phyloP scores from a whole-genome alignment of 64 coral and sea anemone species.

The Porites lutea region DNA sequence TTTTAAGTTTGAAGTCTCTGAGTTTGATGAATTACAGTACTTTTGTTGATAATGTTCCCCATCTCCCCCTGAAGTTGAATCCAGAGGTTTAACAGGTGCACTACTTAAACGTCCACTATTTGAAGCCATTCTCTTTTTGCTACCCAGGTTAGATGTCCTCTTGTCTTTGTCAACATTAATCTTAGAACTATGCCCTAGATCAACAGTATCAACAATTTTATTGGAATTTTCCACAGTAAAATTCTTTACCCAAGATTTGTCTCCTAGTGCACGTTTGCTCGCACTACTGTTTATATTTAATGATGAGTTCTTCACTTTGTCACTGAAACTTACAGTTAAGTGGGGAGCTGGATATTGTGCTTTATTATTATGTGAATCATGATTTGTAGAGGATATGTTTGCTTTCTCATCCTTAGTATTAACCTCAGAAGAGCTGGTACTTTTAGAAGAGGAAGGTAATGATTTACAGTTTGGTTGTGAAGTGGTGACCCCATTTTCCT shows the following conservation, averaged over 20 bases:
- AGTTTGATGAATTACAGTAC: background rate
- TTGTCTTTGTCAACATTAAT: background rate
- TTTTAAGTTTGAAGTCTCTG: background rate
- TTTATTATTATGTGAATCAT: background rate
- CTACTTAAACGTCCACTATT: background rate
- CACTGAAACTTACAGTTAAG: constrained; percentile 20
- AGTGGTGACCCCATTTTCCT: background rate
- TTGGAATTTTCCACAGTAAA: background rate
- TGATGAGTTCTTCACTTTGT: constrained; percentile 12
- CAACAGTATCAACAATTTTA: background rate
- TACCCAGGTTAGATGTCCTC: background rate
- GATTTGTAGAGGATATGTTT: background rate
- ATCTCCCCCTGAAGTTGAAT: background rate
- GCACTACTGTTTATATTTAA: background rate
- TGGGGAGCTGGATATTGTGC: background rate
- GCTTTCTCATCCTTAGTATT: too few relatives aligned
- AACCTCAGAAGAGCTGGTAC: background rate
- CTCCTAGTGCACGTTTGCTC: background rate
- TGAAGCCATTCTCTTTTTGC: background rate
- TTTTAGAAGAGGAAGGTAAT: background rate
- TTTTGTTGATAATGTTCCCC: background rate
- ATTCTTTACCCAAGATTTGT: constrained; percentile 1
- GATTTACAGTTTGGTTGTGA: background rate
- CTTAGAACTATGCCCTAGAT: background rate
- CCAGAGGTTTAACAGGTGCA: background rate